A percentile compares a stretch with the other conserved stretches of the same genome.
Conservation (phyloP, 2,888 invertebrate genomes). For the Hyppa rectilinea region DNA sequence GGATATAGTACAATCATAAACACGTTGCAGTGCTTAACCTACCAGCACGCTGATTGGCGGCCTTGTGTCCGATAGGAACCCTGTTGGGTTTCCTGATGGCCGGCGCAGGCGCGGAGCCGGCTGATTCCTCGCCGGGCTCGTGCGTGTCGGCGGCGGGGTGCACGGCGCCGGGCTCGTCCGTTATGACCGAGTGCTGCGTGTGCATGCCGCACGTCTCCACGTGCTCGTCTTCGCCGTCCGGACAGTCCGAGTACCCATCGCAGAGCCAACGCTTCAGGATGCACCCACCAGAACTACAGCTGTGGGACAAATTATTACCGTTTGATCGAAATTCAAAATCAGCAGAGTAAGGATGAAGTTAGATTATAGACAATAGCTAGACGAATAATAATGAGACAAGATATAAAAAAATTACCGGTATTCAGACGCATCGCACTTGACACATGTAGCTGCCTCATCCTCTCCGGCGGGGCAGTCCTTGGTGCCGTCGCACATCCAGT, state of each 20-base stretch:
- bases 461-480: slow-evolving; percentile 92
- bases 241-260: slow-evolving; percentile 88
- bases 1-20: neutral
- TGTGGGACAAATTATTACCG: slow-evolving; percentile 58
- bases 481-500: slow-evolving; percentile 92
- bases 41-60: slow-evolving; percentile 40
- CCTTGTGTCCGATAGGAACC: slow-evolving; percentile 60
- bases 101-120: slow-evolving; percentile 85
- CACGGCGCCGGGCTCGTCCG: slow-evolving; percentile 42
- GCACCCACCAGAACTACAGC: slow-evolving; percentile 83
- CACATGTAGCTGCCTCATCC: slow-evolving; percentile 91
- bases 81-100: slow-evolving; percentile 78
- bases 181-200: slow-evolving; percentile 44
- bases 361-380: neutral
- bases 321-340: slow-evolving; percentile 12
- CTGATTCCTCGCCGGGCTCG: slow-evolving; percentile 76
- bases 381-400: neutral
- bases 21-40: slow-evolving; percentile 8
- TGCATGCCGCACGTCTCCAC: slow-evolving; percentile 68
- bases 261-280: slow-evolving; percentile 86
- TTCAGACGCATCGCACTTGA: slow-evolving; percentile 79
- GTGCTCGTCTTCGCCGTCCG: slow-evolving; percentile 83
- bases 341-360: neutral
- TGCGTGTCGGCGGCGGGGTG: slow-evolving; percentile 55
- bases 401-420: slow-evolving; percentile 75